Conservation (phyloP, 2,113 vertebrate genomes). For the Todiramphus saurophagus region DNA sequence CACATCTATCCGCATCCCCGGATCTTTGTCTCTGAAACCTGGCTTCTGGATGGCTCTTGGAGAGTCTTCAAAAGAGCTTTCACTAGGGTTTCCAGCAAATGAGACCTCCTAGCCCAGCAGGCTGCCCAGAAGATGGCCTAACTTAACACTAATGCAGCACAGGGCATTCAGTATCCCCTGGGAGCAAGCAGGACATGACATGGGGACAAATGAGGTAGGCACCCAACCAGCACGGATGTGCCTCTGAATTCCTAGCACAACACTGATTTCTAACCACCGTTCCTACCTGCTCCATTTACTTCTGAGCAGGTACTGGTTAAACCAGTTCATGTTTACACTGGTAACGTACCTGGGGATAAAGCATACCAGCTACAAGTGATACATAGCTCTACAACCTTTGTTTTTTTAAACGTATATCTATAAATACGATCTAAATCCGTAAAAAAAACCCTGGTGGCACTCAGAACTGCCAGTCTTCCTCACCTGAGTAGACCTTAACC, state of each 20-base stretch:
- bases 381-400: not conserved
- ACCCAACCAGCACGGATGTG: not conserved
- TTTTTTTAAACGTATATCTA: not conserved
- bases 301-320: not conserved
- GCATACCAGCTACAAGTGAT: not conserved
- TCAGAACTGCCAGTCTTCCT: not conserved
- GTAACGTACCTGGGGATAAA: not conserved
- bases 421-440: not conserved
- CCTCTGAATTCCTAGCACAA: not conserved
- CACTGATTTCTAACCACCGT: not conserved
- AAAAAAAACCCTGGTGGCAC: not conserved
- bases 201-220: not conserved
- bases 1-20: not conserved
- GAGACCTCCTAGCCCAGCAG: not conserved
- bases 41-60: not conserved
- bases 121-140: not conserved
- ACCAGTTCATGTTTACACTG: not conserved
- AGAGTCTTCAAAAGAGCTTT: not conserved
- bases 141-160: not conserved
- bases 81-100: not conserved
- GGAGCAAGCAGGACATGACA: not conserved
- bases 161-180: not conserved
- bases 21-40: not conserved
- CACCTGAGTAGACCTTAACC: not conserved
- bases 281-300: not conserved